A percentile compares a stretch with the other conserved stretches of the same genome.
phyloP scores from a whole-genome alignment of 1,140 invertebrate species.

The Neuroterus valhalla region DNA sequence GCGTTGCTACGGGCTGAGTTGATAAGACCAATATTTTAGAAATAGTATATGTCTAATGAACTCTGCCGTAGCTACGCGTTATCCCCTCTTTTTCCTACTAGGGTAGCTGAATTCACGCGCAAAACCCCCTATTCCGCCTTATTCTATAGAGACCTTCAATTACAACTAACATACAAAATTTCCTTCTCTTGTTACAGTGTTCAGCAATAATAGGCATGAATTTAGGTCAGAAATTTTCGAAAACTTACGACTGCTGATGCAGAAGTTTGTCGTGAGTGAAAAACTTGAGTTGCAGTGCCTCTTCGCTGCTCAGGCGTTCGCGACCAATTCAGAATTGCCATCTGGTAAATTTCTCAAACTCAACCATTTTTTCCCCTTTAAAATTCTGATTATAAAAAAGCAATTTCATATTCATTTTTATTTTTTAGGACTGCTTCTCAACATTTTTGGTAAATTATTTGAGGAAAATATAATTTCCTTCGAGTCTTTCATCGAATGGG shows the following conservation, averaged over 20 bases:
- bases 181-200: conserved; percentile 53
- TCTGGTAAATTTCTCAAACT: conserved; percentile 78
- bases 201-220: conserved; percentile 56
- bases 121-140: no score
- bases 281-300: conserved; percentile 87
- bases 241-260: conserved; percentile 78
- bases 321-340: conserved; percentile 85
- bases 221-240: conserved; percentile 70
- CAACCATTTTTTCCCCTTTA: background rate
- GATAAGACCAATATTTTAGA: no score
- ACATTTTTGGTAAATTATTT: conserved; percentile 77
- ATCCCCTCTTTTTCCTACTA: no score
- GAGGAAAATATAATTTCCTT: conserved; percentile 78
- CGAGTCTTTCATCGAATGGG: conserved; percentile 79
- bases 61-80: no score
- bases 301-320: conserved; percentile 86
- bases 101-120: no score
- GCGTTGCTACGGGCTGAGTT: no score
- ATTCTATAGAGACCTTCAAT: no score
- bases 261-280: conserved; percentile 83
- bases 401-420: conserved; percentile 14
- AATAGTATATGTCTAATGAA: no score
- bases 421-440: conserved; percentile 70
- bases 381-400: background rate
- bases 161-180: conserved; percentile 13